These are phyloP conservation scores for Coturnix japonica DNA, from an alignment of 2,113 vertebrate species.

Conservation along the genomic window DNA sequence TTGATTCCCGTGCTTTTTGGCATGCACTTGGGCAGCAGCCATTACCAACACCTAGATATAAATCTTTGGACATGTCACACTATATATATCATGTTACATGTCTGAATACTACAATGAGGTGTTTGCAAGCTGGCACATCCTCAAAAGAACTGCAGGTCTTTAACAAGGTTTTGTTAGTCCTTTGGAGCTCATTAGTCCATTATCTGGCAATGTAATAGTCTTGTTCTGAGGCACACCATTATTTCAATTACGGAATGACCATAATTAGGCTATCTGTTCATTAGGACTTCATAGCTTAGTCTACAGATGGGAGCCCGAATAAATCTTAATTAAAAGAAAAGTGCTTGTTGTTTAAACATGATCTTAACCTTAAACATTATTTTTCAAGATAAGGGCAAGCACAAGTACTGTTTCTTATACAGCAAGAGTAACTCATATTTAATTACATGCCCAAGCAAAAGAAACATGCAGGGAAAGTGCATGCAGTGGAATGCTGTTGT, in stretches of 20 bases:
- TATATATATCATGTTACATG: background rate
- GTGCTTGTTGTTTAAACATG: constrained; percentile 22
- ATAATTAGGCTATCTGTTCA: constrained; percentile 43
- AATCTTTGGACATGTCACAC: background rate
- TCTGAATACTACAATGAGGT: background rate
- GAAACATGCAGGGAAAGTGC: background rate
- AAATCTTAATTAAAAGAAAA: constrained; percentile 63
- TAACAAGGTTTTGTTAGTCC: background rate
- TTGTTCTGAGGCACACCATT: constrained; percentile 22
- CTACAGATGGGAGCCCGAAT: constrained; percentile 3
- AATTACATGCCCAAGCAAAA: background rate
- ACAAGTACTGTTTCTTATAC: background rate
- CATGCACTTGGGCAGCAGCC: background rate
- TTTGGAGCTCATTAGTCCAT: constrained; percentile 12
- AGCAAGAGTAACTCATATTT: background rate
- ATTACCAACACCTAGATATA: background rate
- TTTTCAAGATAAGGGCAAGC: constrained; percentile 13
- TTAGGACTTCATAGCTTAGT: constrained; percentile 30
- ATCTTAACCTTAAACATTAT: constrained; percentile 21
- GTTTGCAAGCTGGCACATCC: background rate
- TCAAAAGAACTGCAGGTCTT: background rate
- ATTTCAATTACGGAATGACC: constrained; percentile 55
- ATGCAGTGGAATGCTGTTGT: rapidly evolving
- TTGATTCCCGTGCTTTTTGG: background rate
- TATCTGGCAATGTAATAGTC: constrained; percentile 5